phyloP scores from a whole-genome alignment of 2,113 vertebrate species.

The Equus przewalskii region DNA sequence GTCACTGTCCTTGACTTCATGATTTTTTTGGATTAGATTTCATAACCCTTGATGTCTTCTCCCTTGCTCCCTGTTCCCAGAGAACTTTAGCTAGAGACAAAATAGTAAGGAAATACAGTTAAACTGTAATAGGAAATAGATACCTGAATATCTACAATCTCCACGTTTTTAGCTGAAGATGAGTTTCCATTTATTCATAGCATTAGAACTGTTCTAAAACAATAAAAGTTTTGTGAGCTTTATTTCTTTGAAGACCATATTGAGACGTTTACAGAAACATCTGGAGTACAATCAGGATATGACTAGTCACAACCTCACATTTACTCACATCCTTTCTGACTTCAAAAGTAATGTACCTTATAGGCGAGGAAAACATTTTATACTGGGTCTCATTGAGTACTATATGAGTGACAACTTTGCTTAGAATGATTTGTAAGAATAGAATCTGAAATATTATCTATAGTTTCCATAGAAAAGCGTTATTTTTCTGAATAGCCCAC shows the following conservation, averaged over 20 bases:
- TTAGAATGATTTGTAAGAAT: slow-evolving; percentile 30
- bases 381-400: neutral
- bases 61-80: neutral
- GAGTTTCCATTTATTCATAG: slow-evolving; percentile 71
- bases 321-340: neutral
- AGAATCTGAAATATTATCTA: slow-evolving; percentile 19
- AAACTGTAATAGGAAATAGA: neutral
- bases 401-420: neutral
- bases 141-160: slow-evolving; percentile 47
- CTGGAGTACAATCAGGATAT: neutral
- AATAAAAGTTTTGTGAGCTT: slow-evolving; percentile 75
- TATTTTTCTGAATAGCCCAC: neutral
- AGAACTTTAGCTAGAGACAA: slow-evolving; percentile 1
- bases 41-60: neutral
- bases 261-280: slow-evolving; percentile 64
- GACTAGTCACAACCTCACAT: neutral
- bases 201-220: slow-evolving; percentile 68
- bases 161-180: slow-evolving; percentile 49
- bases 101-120: slow-evolving; percentile 32
- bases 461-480: neutral
- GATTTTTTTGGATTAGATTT: slow-evolving; percentile 49
- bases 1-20: neutral
- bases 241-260: slow-evolving; percentile 70
- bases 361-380: neutral
- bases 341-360: neutral